Percentiles rank a stretch among this genome's conserved stretches.
Evolutionary conservation across 2,888 invertebrate genomes (phyloP).

Genomic region (Synergus itoensis): DNA sequence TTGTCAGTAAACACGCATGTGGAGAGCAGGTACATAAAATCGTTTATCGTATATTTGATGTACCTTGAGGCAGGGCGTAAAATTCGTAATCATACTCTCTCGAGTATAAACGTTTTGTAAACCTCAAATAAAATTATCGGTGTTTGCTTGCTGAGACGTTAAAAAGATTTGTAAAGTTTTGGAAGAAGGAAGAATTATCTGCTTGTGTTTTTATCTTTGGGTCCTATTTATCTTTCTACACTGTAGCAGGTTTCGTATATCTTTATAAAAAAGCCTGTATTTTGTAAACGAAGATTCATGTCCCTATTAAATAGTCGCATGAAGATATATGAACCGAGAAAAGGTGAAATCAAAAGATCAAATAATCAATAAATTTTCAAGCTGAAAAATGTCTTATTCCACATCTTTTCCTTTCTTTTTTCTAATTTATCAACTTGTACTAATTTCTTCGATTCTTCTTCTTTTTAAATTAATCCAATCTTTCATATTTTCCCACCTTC

Average conservation of each 20-base stretch:
- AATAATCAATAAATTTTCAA: not conserved
- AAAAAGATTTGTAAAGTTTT: not conserved
- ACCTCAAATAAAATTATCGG: not conserved
- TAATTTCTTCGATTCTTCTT: not conserved
- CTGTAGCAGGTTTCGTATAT: not conserved
- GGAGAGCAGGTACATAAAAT: not conserved
- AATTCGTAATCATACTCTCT: constrained; percentile 3
- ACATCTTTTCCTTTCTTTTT: not conserved
- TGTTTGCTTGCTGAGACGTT: not conserved
- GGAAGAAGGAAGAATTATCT: not conserved
- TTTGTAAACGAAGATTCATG: constrained; percentile 1
- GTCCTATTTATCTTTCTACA: not conserved
- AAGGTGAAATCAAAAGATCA: constrained; percentile 6
- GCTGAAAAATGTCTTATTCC: not conserved
- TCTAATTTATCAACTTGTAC: not conserved
- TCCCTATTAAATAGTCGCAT: not conserved
- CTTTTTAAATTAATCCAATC: not conserved
- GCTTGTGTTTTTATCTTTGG: not conserved
- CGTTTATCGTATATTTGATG: constrained; percentile 12
- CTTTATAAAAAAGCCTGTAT: constrained; percentile 9
- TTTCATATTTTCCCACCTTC: no score
- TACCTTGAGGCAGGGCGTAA: not conserved
- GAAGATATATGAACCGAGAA: not conserved
- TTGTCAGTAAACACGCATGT: not conserved
- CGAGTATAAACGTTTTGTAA: not conserved